Percentiles rank a stretch among this genome's conserved stretches.
These are phyloP conservation scores for Sylvilagus floridanus DNA, from an alignment of 2,797 vertebrate genomes.

Conservation along the genomic window DNA sequence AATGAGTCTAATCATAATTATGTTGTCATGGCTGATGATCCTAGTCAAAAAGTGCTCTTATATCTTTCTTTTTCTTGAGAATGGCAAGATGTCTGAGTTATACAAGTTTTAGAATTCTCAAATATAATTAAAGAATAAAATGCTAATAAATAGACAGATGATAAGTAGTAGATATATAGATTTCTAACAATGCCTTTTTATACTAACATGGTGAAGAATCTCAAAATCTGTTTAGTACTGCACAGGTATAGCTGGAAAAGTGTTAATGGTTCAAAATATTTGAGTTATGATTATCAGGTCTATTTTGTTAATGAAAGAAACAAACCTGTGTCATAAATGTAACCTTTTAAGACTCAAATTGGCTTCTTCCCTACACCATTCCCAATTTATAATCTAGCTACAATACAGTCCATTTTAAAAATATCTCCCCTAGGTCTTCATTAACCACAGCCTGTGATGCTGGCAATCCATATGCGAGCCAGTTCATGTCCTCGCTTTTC, in stretches of 20 bases:
- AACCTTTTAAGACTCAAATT: background rate
- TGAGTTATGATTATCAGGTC: background rate
- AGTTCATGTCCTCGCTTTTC: too few relatives aligned
- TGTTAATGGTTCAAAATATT: background rate
- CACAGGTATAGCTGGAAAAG: background rate
- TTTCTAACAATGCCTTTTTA: constrained; percentile 7
- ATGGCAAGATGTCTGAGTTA: background rate
- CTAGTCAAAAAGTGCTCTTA: background rate
- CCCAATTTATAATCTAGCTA: background rate
- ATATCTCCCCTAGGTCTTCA: too few relatives aligned
- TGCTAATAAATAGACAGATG: background rate
- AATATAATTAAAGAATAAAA: constrained; percentile 9
- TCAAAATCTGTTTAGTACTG: background rate
- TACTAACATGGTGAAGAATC: background rate
- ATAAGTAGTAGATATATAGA: background rate
- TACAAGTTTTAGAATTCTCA: background rate
- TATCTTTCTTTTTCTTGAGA: background rate
- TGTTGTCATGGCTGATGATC: too few relatives aligned
- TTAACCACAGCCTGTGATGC: too few relatives aligned
- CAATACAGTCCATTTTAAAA: background rate
- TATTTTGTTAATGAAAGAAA: background rate
- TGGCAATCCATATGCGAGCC: too few relatives aligned
- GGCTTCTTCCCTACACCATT: background rate
- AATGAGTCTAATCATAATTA: background rate
- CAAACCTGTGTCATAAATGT: background rate